phyloP scores from a whole-genome alignment of 2,797 vertebrate species.

The Catharus ustulatus region DNA sequence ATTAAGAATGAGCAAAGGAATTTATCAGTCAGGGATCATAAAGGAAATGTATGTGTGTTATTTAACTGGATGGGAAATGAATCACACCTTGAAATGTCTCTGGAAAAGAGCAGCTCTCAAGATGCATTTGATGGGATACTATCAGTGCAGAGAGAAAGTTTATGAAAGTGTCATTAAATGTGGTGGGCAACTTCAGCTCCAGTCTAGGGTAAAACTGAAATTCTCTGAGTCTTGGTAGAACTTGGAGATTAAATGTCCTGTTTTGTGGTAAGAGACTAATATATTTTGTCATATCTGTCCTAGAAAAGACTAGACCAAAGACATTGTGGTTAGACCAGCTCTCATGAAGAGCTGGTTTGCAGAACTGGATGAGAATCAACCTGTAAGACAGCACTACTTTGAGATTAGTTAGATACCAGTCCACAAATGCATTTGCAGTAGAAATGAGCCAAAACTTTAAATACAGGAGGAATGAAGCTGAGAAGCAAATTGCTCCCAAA shows the following conservation, averaged over 20 bases:
- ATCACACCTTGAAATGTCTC: not conserved
- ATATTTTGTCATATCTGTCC: not conserved
- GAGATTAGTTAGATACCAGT: not conserved
- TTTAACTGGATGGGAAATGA: constrained; percentile 7
- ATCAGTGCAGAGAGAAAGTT: not conserved
- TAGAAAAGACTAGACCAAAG: not conserved
- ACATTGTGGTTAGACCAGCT: not conserved
- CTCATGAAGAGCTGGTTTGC: not conserved
- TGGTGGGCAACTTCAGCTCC: not conserved
- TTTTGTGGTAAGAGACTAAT: not conserved
- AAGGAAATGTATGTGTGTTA: not conserved
- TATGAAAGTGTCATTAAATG: not conserved
- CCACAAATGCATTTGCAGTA: not conserved
- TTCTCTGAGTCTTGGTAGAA: not conserved
- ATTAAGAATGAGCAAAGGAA: not conserved
- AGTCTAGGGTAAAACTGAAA: not conserved
- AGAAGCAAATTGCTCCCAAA: not conserved
- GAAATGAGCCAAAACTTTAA: not conserved
- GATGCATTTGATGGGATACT: not conserved
- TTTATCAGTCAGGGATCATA: not conserved
- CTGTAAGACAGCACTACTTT: not conserved
- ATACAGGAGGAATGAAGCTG: not conserved
- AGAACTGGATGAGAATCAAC: not conserved
- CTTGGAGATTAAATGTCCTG: not conserved
- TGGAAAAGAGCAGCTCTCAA: constrained; percentile 11